Evolutionary conservation across 1,140 invertebrate species (phyloP).

Genomic region (Drosophila burlai): DNA sequence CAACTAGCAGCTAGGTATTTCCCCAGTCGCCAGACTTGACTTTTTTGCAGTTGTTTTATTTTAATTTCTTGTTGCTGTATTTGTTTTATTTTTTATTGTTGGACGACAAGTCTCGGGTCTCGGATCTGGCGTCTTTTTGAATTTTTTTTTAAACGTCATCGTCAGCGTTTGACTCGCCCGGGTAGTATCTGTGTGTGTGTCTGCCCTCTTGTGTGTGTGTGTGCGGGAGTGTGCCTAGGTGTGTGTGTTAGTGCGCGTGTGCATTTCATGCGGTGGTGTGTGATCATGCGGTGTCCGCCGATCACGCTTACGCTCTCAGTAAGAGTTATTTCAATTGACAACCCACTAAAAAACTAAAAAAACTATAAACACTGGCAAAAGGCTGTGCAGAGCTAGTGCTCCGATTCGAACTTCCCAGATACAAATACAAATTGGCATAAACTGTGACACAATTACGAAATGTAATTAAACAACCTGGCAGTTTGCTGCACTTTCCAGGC

Average conservation of each 20-base stretch:
- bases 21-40: constrained; percentile 5
- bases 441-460: constrained; percentile 24
- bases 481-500: constrained; percentile 25
- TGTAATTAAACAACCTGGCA: constrained; percentile 17
- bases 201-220: constrained; percentile 5
- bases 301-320: constrained; percentile 30
- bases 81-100: constrained; percentile 36
- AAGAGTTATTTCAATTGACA: constrained; percentile 73
- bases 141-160: constrained; percentile 73
- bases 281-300: constrained; percentile 40
- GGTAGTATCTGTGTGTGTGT: constrained; percentile 34
- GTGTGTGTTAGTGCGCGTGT: constrained; percentile 60
- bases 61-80: constrained; percentile 14
- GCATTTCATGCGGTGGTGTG: constrained; percentile 41
- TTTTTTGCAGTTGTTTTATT: constrained; percentile 21
- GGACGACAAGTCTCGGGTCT: constrained; percentile 53
- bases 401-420: constrained; percentile 19
- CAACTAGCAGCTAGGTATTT: constrained; percentile 19
- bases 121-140: constrained; percentile 57
- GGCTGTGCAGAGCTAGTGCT: not conserved
- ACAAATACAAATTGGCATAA: not conserved
- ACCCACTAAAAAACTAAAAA: constrained; percentile 45
- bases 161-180: constrained; percentile 71
- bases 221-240: constrained; percentile 24
- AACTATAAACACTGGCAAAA: constrained; percentile 51